Base-by-base conservation (phyloP, 2,888 invertebrate genomes). In the Empis stercorea region DNA sequence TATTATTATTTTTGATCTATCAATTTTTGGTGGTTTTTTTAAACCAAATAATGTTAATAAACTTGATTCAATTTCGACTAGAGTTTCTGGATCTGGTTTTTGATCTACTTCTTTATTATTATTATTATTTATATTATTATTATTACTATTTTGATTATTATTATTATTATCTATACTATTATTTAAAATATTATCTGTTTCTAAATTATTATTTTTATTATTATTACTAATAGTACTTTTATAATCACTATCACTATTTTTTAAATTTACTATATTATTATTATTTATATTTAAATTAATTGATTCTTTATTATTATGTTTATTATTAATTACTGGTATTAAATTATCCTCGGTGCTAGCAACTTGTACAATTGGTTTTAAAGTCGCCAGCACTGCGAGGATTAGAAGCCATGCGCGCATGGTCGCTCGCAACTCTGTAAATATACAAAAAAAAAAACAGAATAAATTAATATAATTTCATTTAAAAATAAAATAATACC, bases 381-480 rank as follows among this genome's bases (percentile, higher is more conserved):
- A 66, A 66, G 70, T 70, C 69, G 70, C 69, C 69, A 70, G 69
- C 70, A 70, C 70, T 67, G 62, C 64, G 63, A 70, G 64, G 66
- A 69, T 61, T 65, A 68, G 60, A 62, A 68, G 64, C 68, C 69
- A 70, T 66, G 65, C 68, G 67, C 67, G 70, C 69, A 70, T 70
- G 66, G 65, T 70, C 70, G 67, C 64, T 67, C 65, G 66, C 66
- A 70, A 65, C 69, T 67, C 69, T 70, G 63, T 53, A 69, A 69
- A 57, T 60, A 62, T 60, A 62, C 55, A 61, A 61, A 61, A 61
- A 59, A 57, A 59, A 48, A 46, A 37, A 37, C n/a, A n/a, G n/a
- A n/a, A n/a, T n/a, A 10, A 27, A 15, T 44, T 3, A 23, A 27
- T 27, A 20, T 27, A 27, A 27, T 6, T 27, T 27, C 2, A 27